Percentiles rank a stretch among this genome's conserved stretches.
Evolutionary conservation across 2,113 vertebrate genomes (phyloP).

Genomic region (Helogale parvula): DNA sequence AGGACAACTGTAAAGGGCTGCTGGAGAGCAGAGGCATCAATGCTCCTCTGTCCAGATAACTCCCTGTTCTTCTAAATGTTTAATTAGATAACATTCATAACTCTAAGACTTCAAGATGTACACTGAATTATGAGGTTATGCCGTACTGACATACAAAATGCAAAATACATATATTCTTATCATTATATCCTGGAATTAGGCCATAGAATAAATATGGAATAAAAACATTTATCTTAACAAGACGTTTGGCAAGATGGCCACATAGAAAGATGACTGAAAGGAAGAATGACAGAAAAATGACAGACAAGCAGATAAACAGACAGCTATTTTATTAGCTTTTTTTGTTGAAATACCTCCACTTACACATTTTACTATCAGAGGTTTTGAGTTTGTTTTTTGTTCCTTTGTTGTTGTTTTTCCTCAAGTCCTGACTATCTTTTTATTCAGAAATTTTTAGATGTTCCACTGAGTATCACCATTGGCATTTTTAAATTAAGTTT

Average conservation of each 20-base stretch:
- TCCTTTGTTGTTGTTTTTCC: background rate
- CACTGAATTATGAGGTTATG: background rate
- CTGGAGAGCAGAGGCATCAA: constrained; percentile 4
- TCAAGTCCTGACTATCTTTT: background rate
- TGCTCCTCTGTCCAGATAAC: constrained; percentile 49
- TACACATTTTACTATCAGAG: background rate
- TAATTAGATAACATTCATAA: background rate
- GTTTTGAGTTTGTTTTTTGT: background rate
- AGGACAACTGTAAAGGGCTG: background rate
- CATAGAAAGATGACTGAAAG: background rate
- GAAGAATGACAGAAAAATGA: background rate
- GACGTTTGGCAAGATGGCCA: background rate
- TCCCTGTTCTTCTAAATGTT: background rate
- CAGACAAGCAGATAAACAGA: background rate
- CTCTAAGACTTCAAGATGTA: background rate
- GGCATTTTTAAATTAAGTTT: background rate
- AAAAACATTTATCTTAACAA: background rate
- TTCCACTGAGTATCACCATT: background rate
- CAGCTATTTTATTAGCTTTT: background rate
- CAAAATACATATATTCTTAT: background rate
- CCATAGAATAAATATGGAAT: background rate
- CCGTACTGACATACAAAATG: background rate
- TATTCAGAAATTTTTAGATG: background rate
- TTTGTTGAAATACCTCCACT: background rate
- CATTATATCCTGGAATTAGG: background rate